Evolutionary conservation across 2,113 vertebrate species (phyloP).

Genomic region (Lepisosteus osseus): DNA sequence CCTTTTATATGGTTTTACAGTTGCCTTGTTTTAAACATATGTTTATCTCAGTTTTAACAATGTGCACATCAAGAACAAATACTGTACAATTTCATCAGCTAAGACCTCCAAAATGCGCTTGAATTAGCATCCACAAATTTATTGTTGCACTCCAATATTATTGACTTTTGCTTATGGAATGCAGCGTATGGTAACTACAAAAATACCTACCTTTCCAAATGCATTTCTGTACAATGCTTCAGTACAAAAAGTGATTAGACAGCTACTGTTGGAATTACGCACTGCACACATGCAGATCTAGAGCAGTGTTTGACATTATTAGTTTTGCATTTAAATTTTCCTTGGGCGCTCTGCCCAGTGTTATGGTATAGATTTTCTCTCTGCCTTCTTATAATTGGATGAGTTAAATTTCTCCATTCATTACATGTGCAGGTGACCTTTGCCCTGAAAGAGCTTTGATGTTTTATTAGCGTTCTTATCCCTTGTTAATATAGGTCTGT

Average conservation of each 20-base stretch:
- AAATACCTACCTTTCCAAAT: conserved; percentile 34
- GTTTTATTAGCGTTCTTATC: conserved; percentile 70
- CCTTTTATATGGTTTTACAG: no score
- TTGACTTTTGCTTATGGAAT: conserved; percentile 50
- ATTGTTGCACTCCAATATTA: conserved; percentile 45
- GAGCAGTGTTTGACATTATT: conserved; percentile 70
- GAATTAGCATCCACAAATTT: conserved; percentile 34
- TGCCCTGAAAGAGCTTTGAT: conserved; percentile 57
- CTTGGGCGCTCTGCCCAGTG: conserved; percentile 64
- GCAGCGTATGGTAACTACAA: conserved; percentile 25
- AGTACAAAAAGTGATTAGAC: conserved; percentile 27
- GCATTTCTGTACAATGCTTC: conserved; percentile 23
- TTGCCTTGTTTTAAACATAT: background rate
- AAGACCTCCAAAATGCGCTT: conserved; percentile 26
- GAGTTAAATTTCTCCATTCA: conserved; percentile 77
- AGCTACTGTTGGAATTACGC: conserved; percentile 19
- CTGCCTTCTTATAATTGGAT: conserved; percentile 71
- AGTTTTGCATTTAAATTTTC: conserved; percentile 63
- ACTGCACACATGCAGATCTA: conserved; percentile 20
- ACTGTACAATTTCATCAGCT: conserved; percentile 33
- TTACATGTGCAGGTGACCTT: conserved; percentile 69
- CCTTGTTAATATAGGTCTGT: conserved; percentile 60
- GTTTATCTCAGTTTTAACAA: conserved; percentile 11
- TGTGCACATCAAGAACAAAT: conserved; percentile 22
- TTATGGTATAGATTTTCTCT: conserved; percentile 71